Conservation (phyloP, 92 coral and sea anemone genomes). For the Actinostola sp. region DNA sequence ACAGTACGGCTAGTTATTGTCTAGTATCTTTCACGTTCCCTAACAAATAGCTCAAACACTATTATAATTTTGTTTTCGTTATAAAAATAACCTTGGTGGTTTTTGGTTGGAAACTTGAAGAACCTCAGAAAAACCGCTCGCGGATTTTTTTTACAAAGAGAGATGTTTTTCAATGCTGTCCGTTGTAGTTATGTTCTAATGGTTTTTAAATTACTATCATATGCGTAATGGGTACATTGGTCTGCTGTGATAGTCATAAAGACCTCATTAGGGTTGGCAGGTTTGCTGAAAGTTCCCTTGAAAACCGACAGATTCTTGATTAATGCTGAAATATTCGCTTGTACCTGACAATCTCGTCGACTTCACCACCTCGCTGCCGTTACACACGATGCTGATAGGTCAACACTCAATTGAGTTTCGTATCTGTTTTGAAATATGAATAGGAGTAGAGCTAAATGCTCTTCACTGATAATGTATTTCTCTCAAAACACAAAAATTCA, state of each 20-base stretch:
- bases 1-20: background rate
- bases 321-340: slow-evolving; percentile 85
- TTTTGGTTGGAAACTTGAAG: slow-evolving; percentile 4
- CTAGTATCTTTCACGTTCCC: background rate
- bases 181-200: slow-evolving; percentile 43
- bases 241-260: slow-evolving; percentile 75
- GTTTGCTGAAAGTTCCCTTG: slow-evolving; percentile 76
- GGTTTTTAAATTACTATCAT: slow-evolving; percentile 70
- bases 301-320: slow-evolving; percentile 80
- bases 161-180: slow-evolving; percentile 6
- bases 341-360: slow-evolving; percentile 77
- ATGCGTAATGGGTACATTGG: slow-evolving; percentile 65
- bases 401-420: slow-evolving; percentile 41
- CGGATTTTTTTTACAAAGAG: slow-evolving; percentile 12
- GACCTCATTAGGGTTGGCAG: slow-evolving; percentile 97
- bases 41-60: background rate
- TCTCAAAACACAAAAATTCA: slow-evolving; percentile 24
- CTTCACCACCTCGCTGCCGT: slow-evolving; percentile 50
- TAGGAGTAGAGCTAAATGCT: slow-evolving; percentile 32
- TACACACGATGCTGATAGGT: slow-evolving; percentile 51
- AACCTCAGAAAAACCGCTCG: slow-evolving; percentile 31
- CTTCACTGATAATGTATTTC: slow-evolving; percentile 33
- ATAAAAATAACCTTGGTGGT: background rate
- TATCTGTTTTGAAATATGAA: slow-evolving; percentile 57
- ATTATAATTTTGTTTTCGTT: background rate